phyloP scores from a whole-genome alignment of 2,113 vertebrate species.

The Anhinga rufa region DNA sequence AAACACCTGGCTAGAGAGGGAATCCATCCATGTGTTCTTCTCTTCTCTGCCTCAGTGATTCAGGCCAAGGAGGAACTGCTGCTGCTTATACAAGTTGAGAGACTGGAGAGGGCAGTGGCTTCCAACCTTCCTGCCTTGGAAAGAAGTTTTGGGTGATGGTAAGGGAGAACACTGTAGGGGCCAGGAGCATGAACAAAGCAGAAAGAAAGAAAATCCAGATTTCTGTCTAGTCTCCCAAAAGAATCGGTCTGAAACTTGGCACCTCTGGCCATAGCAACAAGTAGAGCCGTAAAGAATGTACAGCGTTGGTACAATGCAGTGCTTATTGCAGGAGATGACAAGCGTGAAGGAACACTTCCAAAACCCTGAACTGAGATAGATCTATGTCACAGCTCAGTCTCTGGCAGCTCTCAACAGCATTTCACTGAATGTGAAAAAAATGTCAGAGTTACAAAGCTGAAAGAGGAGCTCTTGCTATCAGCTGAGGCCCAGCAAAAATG shows the following conservation, averaged over 20 bases:
- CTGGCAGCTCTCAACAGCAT: constrained; percentile 6
- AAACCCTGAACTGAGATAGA: constrained; percentile 6
- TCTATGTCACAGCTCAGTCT: constrained; percentile 12
- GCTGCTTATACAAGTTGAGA: not conserved
- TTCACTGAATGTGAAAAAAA: not conserved
- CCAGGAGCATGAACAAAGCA: not conserved
- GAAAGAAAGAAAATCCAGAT: constrained; percentile 19
- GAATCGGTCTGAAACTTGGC: constrained; percentile 20
- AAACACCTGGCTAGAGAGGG: not conserved
- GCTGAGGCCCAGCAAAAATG: not conserved
- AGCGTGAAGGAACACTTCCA: constrained; percentile 17
- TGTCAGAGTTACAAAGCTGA: not conserved
- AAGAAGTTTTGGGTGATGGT: not conserved
- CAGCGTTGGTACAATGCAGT: constrained; percentile 38
- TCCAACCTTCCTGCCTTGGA: not conserved
- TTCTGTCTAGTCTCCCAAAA: not conserved
- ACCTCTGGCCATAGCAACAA: constrained; percentile 46
- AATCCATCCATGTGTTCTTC: not conserved
- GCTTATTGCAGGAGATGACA: constrained; percentile 26
- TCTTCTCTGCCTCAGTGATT: not conserved
- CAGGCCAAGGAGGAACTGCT: not conserved
- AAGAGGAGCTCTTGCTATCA: not conserved
- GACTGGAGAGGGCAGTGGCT: not conserved
- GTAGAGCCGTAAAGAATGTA: constrained; percentile 45
- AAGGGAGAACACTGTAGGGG: not conserved